Evolutionary conservation across 2,113 vertebrate genomes (phyloP).

Genomic region (Barnardius zonarius): DNA sequence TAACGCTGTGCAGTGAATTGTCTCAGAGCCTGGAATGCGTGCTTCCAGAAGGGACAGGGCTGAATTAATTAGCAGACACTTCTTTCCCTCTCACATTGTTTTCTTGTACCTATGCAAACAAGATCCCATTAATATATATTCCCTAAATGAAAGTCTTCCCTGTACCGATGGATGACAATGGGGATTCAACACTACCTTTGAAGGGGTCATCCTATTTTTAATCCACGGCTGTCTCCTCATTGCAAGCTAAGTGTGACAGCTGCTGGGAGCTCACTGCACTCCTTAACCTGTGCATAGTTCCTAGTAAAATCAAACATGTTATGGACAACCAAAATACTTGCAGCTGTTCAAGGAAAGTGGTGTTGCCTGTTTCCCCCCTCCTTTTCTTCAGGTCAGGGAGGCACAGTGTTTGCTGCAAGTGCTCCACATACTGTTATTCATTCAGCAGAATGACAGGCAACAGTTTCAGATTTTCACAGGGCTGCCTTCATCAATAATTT

Average conservation of each 20-base stretch:
- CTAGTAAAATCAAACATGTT: background rate
- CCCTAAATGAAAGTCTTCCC: background rate
- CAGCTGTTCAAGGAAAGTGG: background rate
- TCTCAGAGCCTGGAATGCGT: background rate
- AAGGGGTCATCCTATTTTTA: background rate
- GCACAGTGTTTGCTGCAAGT: accelerated
- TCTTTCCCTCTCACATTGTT: background rate
- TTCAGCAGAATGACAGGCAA: background rate
- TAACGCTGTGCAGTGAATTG: background rate
- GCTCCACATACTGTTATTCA: background rate
- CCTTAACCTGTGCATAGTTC: background rate
- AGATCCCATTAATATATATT: background rate
- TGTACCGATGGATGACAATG: background rate
- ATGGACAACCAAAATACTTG: background rate
- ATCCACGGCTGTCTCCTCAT: background rate
- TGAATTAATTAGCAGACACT: background rate
- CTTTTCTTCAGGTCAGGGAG: background rate
- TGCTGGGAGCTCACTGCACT: background rate
- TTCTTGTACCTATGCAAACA: background rate
- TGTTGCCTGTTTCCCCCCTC: background rate
- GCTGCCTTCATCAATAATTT: background rate
- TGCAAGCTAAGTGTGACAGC: background rate
- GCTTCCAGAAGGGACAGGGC: background rate
- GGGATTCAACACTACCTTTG: background rate
- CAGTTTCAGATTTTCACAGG: background rate